Percentiles rank a stretch among this genome's conserved stretches.
Conservation (phyloP, 2,888 invertebrate genomes). For the Polydrusus pterygomalis region DNA sequence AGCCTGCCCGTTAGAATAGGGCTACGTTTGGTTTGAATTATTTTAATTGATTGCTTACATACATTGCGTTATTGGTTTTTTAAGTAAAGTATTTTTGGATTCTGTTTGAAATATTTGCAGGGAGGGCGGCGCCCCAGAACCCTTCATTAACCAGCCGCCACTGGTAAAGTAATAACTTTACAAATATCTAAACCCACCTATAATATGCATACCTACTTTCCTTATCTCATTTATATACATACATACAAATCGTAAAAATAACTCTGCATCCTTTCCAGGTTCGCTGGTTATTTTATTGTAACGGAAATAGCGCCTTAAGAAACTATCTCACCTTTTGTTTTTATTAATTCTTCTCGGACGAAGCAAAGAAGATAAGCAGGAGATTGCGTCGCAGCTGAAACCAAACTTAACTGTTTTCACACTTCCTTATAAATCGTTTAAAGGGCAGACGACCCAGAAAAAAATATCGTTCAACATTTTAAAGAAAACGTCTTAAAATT, state of each 20-base stretch:
- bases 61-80: too few species aligned
- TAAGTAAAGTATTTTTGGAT: too few species aligned
- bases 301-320: constrained; percentile 29
- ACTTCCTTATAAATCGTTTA: constrained; percentile 21
- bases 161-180: not conserved
- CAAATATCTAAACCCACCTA: not conserved
- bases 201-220: not conserved
- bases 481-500: too few species aligned
- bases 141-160: too few species aligned
- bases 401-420: constrained; percentile 28
- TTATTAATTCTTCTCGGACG: constrained; percentile 24
- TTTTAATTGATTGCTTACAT: too few species aligned
- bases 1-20: too few species aligned
- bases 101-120: too few species aligned
- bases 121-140: too few species aligned
- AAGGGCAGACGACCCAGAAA: not conserved
- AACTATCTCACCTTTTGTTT: constrained; percentile 23
- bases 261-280: constrained; percentile 1
- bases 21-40: too few species aligned
- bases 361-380: constrained; percentile 14
- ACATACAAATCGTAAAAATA: not conserved
- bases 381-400: constrained; percentile 30
- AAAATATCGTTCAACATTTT: too few species aligned
- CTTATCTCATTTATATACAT: not conserved
- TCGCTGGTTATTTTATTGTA: constrained; percentile 14